These are phyloP conservation scores for Philopotamus ludificatus DNA, from an alignment of 1,140 invertebrate genomes.

Conservation along the genomic window DNA sequence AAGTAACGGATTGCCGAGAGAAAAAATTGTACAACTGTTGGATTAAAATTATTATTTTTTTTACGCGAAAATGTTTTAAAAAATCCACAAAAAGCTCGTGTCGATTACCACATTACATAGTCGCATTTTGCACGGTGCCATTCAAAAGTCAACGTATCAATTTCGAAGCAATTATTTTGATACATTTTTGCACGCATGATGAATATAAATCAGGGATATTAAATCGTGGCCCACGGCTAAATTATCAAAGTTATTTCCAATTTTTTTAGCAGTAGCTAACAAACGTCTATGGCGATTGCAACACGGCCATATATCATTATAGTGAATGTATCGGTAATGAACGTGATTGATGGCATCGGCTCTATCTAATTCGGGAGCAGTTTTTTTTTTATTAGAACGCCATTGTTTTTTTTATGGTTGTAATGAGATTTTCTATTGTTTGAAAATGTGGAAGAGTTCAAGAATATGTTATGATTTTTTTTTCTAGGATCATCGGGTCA, in stretches of 20 bases:
- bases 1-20: background rate
- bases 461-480: too few relatives aligned
- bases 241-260: background rate
- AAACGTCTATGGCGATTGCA: background rate
- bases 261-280: background rate
- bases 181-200: background rate
- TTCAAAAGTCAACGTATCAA: background rate
- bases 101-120: background rate
- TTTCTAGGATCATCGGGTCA: too few relatives aligned
- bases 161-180: background rate
- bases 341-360: background rate
- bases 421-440: too few relatives aligned
- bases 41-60: background rate
- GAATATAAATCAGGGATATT: background rate
- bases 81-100: background rate
- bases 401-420: too few relatives aligned
- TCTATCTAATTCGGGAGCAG: background rate
- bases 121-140: background rate
- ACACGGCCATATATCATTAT: background rate
- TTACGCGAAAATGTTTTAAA: background rate
- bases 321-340: background rate
- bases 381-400: too few relatives aligned
- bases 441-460: too few relatives aligned
- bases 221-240: background rate
- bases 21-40: background rate